Evolutionary conservation across 1,140 invertebrate genomes (phyloP), one percentile per base, ranked within the genome.

Genomic region (Polypedilum pembai): DNA sequence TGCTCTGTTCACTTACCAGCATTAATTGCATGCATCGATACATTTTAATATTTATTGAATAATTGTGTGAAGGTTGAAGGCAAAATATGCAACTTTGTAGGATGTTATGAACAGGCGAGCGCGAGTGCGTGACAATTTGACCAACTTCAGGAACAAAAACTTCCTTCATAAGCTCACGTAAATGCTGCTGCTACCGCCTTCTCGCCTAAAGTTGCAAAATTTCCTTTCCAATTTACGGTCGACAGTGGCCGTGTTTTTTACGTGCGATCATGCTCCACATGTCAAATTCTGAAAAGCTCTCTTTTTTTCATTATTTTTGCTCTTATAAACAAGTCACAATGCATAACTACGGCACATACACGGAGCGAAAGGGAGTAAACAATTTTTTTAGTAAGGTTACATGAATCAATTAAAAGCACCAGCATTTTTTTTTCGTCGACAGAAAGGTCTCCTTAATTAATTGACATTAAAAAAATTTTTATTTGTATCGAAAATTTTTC

Each of bases 381-480:
- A 45, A 33, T 3, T 33, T 33, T 33, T 33, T 33, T 33, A 33
- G 24, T 33, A 33, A 33, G 24, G 24, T 33, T 33, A 33, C n/a
- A 56, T 56, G 45, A 56, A n/a, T 56, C n/a, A 56, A 56, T 56
- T 56, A 56, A 56, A n/a, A 56, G 45, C 12, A 56, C 7, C 45
- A n/a, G 45, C 45, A 56, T 56, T 56, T 4, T 56, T 12, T 12
- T n/a, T 56, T 56, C n/a, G 45, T 56, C 45, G n/a, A 12, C 45
- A 56, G 12, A 56, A 56, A 56, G 45, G 45, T 56, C 45, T 56
- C n/a, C n/a, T 56, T 56, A 56, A 56, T 56, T 56, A 56, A 56
- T 56, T 56, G 45, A 56, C 12, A n/a, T 56, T 56, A 12, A n/a
- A 56, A 56, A 45, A 45, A 7, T 17, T 69, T 69, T n/a, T n/a